phyloP scores from a whole-genome alignment of 2,888 invertebrate genomes.

The Epicampocera succincta region DNA sequence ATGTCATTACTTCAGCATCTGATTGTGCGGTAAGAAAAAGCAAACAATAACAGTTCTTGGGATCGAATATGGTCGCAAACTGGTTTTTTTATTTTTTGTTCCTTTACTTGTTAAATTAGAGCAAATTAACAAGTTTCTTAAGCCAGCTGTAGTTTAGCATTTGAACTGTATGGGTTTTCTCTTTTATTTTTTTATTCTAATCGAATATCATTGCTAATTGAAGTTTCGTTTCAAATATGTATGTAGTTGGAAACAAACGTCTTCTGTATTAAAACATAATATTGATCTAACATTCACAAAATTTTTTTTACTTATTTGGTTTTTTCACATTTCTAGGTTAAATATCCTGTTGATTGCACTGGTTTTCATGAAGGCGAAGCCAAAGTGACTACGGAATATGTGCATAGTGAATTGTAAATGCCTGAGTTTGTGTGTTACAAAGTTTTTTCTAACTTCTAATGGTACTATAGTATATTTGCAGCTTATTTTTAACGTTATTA shows the following conservation, averaged over 20 bases:
- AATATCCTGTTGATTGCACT: slow-evolving; percentile 87
- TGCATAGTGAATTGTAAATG: slow-evolving; percentile 89
- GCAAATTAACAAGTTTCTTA: slow-evolving; percentile 59
- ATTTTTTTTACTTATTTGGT: slow-evolving; percentile 9
- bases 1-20: slow-evolving; percentile 87
- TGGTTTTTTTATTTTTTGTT: slow-evolving; percentile 23
- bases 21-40: slow-evolving; percentile 86
- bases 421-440: not conserved
- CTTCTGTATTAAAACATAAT: slow-evolving; percentile 9
- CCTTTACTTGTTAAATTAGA: slow-evolving; percentile 55
- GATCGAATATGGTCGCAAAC: slow-evolving; percentile 9
- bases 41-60: slow-evolving; percentile 5
- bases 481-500: slow-evolving; percentile 38
- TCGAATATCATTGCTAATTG: not conserved
- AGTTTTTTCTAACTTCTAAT: slow-evolving; percentile 33
- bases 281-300: not conserved
- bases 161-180: not conserved
- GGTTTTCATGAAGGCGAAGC: slow-evolving; percentile 92
- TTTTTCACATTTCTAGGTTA: slow-evolving; percentile 73
- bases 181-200: not conserved
- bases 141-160: slow-evolving; percentile 24
- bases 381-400: slow-evolving; percentile 90
- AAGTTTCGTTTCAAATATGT: too few species aligned
- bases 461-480: slow-evolving; percentile 58
- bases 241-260: too few species aligned